Conservation (phyloP, 2,113 vertebrate species). For the Choloepus hoffmanni region DNA sequence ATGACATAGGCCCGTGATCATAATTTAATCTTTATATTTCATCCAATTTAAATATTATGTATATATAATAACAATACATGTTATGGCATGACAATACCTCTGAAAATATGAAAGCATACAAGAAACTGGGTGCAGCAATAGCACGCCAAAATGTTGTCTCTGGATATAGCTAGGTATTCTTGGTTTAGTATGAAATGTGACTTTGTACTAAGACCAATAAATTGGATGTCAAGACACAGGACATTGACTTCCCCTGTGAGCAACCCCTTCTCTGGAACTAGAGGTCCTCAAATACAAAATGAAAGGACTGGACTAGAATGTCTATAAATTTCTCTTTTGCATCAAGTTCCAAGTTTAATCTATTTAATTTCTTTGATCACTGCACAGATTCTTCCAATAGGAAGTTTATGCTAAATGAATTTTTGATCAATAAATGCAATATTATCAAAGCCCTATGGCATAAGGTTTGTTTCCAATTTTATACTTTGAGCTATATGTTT, state of each 20-base stretch:
- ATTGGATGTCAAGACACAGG: not conserved
- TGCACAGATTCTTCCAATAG: not conserved
- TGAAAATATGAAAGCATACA: not conserved
- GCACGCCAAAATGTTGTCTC: not conserved
- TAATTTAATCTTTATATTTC: conserved; percentile 28
- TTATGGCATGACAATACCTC: not conserved
- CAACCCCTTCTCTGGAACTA: not conserved
- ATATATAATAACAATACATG: not conserved
- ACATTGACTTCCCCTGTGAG: not conserved
- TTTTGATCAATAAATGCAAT: not conserved
- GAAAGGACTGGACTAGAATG: not conserved
- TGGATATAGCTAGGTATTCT: not conserved
- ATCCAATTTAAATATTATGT: not conserved
- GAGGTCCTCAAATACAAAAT: not conserved
- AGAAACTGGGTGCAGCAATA: not conserved
- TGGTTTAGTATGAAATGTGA: not conserved
- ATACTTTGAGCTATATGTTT: not conserved
- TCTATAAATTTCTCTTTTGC: not conserved
- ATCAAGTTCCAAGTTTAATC: not conserved
- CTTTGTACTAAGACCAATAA: not conserved
- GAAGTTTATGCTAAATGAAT: conserved; percentile 33
- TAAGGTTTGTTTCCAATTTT: not conserved
- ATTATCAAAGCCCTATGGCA: not conserved
- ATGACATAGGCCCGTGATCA: not conserved
- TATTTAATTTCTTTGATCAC: not conserved